Conservation (phyloP, 2,797 vertebrate species). For the Phoebastria nigripes region DNA sequence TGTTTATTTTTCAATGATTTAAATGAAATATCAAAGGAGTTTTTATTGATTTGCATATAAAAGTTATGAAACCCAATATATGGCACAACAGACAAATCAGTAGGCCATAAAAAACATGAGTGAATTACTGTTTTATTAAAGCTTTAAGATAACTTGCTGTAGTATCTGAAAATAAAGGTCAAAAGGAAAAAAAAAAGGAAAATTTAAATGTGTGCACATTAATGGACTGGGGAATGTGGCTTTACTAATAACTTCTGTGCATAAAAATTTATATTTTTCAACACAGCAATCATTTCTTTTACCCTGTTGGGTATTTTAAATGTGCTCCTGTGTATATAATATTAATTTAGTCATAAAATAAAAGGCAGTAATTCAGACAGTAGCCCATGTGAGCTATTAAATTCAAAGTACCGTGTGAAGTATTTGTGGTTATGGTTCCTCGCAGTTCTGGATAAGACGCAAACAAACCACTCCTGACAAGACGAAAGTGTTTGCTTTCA, state of each 20-base stretch:
- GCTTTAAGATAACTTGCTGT: constrained; percentile 59
- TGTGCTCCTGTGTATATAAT: constrained; percentile 69
- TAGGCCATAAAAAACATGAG: constrained; percentile 59
- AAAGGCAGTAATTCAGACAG: constrained; percentile 64
- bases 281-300: constrained; percentile 55
- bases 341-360: constrained; percentile 72
- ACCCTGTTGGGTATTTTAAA: constrained; percentile 69
- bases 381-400: constrained; percentile 62
- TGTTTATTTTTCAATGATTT: constrained; percentile 70
- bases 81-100: constrained; percentile 58
- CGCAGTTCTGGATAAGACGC: neutral
- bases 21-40: constrained; percentile 61
- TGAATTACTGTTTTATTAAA: constrained; percentile 66
- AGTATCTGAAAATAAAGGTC: constrained; percentile 73
- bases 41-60: constrained; percentile 72
- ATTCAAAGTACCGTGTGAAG: constrained; percentile 37
- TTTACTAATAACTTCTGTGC: constrained; percentile 66
- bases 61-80: constrained; percentile 62
- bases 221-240: constrained; percentile 58
- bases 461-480: constrained; percentile 42
- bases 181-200: constrained; percentile 51
- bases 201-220: constrained; percentile 50
- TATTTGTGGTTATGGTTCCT: constrained; percentile 42
- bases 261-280: constrained; percentile 69
- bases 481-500: constrained; percentile 14